phyloP scores from a whole-genome alignment of 2,113 vertebrate species.

The Chitala chitala region DNA sequence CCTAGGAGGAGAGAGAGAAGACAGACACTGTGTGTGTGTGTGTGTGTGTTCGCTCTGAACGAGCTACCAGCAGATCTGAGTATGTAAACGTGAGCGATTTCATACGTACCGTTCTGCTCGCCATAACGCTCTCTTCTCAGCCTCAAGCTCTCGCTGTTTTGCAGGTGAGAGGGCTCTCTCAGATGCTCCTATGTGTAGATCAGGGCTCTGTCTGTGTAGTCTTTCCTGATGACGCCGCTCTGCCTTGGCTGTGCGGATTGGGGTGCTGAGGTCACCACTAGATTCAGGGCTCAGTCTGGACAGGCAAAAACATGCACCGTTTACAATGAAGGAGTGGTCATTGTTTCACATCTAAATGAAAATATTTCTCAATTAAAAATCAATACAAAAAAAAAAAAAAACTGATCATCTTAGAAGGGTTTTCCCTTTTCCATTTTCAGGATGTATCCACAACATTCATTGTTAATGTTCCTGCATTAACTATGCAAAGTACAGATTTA shows the following conservation, averaged over 20 bases:
- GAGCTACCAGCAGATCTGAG: neutral
- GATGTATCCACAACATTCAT: too few relatives aligned
- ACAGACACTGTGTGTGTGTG: neutral
- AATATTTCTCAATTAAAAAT: too few relatives aligned
- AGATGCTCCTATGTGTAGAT: slow-evolving; percentile 53
- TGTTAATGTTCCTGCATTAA: too few relatives aligned
- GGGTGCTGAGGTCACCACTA: slow-evolving; percentile 54
- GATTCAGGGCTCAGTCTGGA: slow-evolving; percentile 60
- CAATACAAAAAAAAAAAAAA: neutral
- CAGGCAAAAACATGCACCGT: neutral
- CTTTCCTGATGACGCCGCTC: slow-evolving; percentile 87
- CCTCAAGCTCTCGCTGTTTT: slow-evolving; percentile 85
- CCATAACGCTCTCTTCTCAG: slow-evolving; percentile 93
- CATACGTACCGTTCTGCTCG: slow-evolving; percentile 81
- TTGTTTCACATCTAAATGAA: too few relatives aligned
- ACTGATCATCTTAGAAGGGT: neutral
- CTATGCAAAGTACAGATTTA: too few relatives aligned
- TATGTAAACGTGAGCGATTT: neutral
- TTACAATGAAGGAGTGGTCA: too few relatives aligned
- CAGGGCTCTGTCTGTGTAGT: slow-evolving; percentile 85
- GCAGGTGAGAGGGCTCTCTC: slow-evolving; percentile 88
- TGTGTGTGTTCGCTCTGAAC: neutral
- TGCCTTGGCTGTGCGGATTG: slow-evolving; percentile 86
- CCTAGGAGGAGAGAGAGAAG: slow-evolving; percentile 46
- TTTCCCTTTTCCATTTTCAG: too few relatives aligned